Evolutionary conservation across 1,140 invertebrate genomes (phyloP).

Genomic region (Octopus sinensis): DNA sequence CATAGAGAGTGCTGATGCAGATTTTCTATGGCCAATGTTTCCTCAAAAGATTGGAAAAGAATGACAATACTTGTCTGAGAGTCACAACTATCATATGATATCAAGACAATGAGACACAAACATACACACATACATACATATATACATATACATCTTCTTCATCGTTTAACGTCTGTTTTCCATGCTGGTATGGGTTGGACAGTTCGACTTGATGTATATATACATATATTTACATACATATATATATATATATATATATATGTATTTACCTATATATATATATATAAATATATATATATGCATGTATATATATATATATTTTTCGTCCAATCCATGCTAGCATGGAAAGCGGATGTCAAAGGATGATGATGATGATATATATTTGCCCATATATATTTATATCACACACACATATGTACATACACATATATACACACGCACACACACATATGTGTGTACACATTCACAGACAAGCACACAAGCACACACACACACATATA

Average conservation of each 20-base stretch:
- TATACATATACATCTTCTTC: not conserved
- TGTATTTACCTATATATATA: not conserved
- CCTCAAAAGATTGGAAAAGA: too few relatives aligned
- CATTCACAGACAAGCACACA: not conserved
- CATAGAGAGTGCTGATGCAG: too few relatives aligned
- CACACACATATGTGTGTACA: not conserved
- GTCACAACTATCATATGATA: too few relatives aligned
- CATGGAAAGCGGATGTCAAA: too few relatives aligned
- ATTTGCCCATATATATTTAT: too few relatives aligned
- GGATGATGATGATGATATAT: too few relatives aligned
- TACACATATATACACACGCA: not conserved
- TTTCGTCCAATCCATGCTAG: too few relatives aligned
- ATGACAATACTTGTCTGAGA: too few relatives aligned
- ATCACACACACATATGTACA: not conserved
- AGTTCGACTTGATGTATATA: not conserved
- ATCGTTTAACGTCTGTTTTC: not conserved
- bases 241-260: not conserved
- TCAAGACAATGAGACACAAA: too few relatives aligned
- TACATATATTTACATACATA: not conserved
- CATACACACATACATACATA: not conserved
- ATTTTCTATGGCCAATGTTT: too few relatives aligned
- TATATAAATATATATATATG: not conserved
- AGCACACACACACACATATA: not conserved
- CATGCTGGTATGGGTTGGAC: too few relatives aligned
- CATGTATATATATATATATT: not conserved